Conservation (phyloP, 2,797 vertebrate species). For the Strix occidentalis region DNA sequence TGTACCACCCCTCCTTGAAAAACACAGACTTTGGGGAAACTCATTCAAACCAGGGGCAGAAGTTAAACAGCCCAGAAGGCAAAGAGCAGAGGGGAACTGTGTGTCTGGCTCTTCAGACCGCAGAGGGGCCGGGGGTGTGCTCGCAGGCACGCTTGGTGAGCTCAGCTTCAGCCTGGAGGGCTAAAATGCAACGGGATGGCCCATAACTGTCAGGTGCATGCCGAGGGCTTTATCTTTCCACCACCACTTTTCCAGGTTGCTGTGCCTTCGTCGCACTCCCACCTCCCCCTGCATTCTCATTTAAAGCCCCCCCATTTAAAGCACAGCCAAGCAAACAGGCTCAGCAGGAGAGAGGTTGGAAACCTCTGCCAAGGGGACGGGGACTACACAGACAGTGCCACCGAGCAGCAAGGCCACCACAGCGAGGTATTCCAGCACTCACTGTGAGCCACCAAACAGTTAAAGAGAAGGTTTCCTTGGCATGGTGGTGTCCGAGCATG, state of each 20-base stretch:
- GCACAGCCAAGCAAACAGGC: not conserved
- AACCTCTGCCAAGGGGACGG: rapidly evolving
- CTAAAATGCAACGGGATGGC: not conserved
- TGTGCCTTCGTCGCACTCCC: not conserved
- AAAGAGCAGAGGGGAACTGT: too few relatives aligned
- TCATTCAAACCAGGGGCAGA: not conserved
- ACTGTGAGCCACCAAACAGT: not conserved
- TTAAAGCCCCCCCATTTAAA: not conserved
- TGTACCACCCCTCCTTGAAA: rapidly evolving
- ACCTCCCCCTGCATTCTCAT: not conserved
- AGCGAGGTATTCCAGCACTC: not conserved
- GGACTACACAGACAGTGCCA: not conserved
- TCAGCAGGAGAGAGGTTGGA: rapidly evolving
- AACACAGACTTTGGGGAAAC: not conserved
- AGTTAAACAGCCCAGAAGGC: not conserved
- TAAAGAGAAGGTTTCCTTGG: not conserved
- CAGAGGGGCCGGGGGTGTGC: rapidly evolving
- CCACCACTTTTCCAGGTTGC: rapidly evolving
- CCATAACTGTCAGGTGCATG: rapidly evolving
- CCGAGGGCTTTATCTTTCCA: not conserved
- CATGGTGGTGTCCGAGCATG: rapidly evolving
- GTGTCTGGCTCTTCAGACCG: not conserved
- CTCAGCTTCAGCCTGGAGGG: not conserved
- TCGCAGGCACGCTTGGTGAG: rapidly evolving
- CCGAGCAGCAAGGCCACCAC: rapidly evolving